These are phyloP conservation scores for Rhimphoctona megacephalus DNA, from an alignment of 2,888 invertebrate genomes.

Conservation along the genomic window DNA sequence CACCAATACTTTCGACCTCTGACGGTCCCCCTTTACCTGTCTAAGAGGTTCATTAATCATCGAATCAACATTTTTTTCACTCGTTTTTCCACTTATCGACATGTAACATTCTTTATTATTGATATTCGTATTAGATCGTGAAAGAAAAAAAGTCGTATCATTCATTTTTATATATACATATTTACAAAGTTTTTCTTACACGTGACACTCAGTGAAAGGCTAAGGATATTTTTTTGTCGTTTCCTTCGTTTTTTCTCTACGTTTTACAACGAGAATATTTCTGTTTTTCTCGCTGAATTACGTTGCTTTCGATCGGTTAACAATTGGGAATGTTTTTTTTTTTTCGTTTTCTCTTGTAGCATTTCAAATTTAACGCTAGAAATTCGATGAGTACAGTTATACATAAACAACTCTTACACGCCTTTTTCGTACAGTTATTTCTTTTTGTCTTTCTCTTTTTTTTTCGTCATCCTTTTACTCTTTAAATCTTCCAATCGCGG, in stretches of 20 bases:
- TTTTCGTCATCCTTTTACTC: constrained; percentile 19
- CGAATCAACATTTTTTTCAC: constrained; percentile 4
- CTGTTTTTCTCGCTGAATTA: constrained; percentile 22
- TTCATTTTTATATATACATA: constrained; percentile 77
- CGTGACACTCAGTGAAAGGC: constrained; percentile 58
- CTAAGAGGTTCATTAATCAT: constrained; percentile 8
- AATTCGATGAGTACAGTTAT: constrained; percentile 33
- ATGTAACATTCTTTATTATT: constrained; percentile 65
- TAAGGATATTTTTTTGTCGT: constrained; percentile 30
- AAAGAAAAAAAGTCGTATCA: constrained; percentile 63
- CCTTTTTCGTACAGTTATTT: background rate
- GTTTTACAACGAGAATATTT: background rate
- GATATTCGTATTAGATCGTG: constrained; percentile 62
- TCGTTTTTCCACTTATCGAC: constrained; percentile 49
- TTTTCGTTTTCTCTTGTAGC: constrained; percentile 25
- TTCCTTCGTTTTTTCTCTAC: background rate
- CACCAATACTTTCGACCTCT: constrained; percentile 86
- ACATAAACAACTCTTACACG: background rate
- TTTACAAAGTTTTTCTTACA: constrained; percentile 76
- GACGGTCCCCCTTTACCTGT: constrained; percentile 69
- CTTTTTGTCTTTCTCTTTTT: background rate
- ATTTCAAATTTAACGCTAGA: constrained; percentile 37
- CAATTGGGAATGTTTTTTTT: constrained; percentile 75
- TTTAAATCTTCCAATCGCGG: constrained; percentile 51
- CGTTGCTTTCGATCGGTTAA: constrained; percentile 71